Evolutionary conservation across 2,113 vertebrate species (phyloP), one percentile per base, ranked within the genome.

Genomic region (Abramis brama): DNA sequence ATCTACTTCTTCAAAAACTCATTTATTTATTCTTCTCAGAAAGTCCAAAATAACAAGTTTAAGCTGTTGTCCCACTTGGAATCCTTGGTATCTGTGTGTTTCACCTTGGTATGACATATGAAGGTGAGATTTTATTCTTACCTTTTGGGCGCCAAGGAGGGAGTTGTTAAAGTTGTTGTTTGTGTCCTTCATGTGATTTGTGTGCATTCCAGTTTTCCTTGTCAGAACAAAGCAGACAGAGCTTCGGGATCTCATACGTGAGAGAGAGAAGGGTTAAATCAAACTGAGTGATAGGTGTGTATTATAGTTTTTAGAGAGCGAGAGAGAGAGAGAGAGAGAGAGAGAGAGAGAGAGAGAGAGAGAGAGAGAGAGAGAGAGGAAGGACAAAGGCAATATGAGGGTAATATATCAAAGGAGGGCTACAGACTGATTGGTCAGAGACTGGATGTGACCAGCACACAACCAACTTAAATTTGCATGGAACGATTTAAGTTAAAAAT

Each of bases 71-170:
- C 19, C 57, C 60, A 36, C 21, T 78, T 30, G 39, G 27, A 75
- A 71, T 11, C 52, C 39, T n/a, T n/a, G n/a, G n/a, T n/a, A n/a
- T n/a, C 25, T 13, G 68, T 39, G 50, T 59, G 3, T 59, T 50
- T 62, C 39, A 59, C 33, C 33, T 83, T 76, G 81, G 59, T 21
- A 27, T 85, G 71, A 80, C 88, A 85, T 74, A 33, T 21, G 68
- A 80, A 80, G 64, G 62, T 68, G 45, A 90, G 87, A 60, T 66
- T 80, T 5, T 3, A 55, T 36, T 2, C 92, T 93, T 94, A 95
- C 94, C 94, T 94, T 95, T 11, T 92, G 77, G 30, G 92, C 92
- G 87, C 66, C 75, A 66, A 95, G 92, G 30, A 91, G 91, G 64
- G 87, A 89, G 88, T 93, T 93, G 80, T 90, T 91, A 84, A 80